Conservation (phyloP, 2,888 invertebrate genomes). For the Stenchaetothrips biformis region DNA sequence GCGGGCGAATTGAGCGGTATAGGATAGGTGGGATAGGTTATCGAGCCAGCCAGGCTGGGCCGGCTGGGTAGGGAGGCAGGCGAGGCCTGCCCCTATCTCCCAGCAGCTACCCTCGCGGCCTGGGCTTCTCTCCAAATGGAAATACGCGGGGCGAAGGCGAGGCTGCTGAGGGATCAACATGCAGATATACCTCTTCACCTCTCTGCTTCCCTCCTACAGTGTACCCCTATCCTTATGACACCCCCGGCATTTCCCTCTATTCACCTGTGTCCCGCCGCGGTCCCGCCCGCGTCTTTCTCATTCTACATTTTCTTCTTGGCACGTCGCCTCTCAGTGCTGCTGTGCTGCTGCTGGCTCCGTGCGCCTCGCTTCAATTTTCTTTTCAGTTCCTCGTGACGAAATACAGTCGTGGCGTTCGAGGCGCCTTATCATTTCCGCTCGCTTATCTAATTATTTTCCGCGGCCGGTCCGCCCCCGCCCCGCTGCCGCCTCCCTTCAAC, state of each 20-base stretch:
- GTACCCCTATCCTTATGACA: neutral
- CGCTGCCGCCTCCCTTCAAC: neutral
- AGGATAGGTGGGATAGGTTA: slow-evolving; percentile 8
- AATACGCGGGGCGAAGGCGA: neutral
- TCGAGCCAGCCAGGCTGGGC: neutral
- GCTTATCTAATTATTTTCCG: neutral
- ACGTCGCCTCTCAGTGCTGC: neutral
- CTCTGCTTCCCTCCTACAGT: neutral
- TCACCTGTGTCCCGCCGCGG: neutral
- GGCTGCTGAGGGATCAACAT: slow-evolving; percentile 11
- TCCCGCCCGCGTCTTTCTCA: neutral
- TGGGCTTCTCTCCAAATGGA: slow-evolving; percentile 18
- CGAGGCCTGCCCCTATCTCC: neutral
- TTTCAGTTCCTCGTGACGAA: too few relatives aligned
- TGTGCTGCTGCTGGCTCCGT: neutral
- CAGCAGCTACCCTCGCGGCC: neutral
- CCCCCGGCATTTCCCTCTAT: neutral
- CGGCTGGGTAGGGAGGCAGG: neutral
- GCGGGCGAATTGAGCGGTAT: slow-evolving; percentile 13
- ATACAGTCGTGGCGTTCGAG: neutral
- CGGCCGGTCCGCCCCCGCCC: neutral
- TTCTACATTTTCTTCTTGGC: neutral
- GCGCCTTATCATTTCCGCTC: neutral
- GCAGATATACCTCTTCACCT: slow-evolving; percentile 8
- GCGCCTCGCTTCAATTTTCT: too few relatives aligned